Evolutionary conservation across 2,888 invertebrate genomes (phyloP), one percentile per base, ranked within the genome.

Genomic region (Nesidiocoris tenuis): DNA sequence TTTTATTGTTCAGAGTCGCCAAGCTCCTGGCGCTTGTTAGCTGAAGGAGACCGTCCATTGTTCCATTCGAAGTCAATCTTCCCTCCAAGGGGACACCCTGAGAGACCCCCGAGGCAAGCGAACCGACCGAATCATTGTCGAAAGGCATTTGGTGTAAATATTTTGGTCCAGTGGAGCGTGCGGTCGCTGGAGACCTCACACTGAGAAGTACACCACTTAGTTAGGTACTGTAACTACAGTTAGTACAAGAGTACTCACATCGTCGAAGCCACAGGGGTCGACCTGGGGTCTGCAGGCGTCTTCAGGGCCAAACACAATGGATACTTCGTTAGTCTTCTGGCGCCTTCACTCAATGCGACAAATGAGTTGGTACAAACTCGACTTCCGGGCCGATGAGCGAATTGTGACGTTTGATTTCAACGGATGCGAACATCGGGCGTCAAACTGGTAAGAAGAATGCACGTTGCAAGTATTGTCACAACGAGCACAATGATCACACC

Each of bases 111-210:
- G 12, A 39, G 39, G 39, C 39, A n/a, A n/a, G n/a, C 39, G 5
- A 7, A 39, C 39, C 39, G 39, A 39, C 39, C 39, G 39, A 39
- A 39, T 39, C 65, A 75, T 75, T 75, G 75, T 75, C 19, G 68
- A 23, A 22, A 24, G 21, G 77, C 76, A 77, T 74, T 61, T 71
- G 76, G 64, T 74, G 77, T 77, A 77, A 77, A 77, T 77, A 77
- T 77, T 77, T 77, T 75, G 74, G 72, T 54, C 22, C 76, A 76
- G 70, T 68, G 74, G 74, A 74, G 77, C 77, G 76, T 67, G 65
- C 65, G 18, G 19, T n/a, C 17, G 17, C 3, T 1, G n/a, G 21
- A 39, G 57, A 17, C 72, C 61, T 18, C 72, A 39, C 72, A 54
- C 61, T 72, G 68, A 24, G 66, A 57, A 54, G 72, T 74, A 67